A percentile compares a stretch with the other conserved stretches of the same genome.
Evolutionary conservation across 2,113 vertebrate species (phyloP).

Genomic region (Podocnemis expansa): DNA sequence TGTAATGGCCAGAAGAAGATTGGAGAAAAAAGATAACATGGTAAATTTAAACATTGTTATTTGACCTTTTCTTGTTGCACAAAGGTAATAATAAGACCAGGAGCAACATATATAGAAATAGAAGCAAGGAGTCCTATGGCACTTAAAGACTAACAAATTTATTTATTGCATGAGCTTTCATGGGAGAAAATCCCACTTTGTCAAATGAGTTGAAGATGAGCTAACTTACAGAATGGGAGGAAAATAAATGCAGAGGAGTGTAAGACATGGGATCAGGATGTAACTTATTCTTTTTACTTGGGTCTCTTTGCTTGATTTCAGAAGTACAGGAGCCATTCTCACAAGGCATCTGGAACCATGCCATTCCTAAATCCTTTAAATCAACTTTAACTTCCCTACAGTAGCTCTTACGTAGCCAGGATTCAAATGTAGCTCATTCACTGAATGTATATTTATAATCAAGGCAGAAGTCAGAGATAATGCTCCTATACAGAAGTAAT

Average conservation of each 20-base stretch:
- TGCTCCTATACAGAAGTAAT: background rate
- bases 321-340: background rate
- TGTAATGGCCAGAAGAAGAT: background rate
- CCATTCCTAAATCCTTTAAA: background rate
- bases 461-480: background rate
- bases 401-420: background rate
- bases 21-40: background rate
- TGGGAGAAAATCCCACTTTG: too few species aligned
- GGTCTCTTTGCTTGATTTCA: background rate
- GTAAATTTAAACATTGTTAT: conserved; percentile 23
- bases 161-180: too few species aligned
- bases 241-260: too few species aligned
- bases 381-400: background rate
- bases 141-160: too few species aligned
- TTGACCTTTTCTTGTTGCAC: background rate
- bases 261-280: too few species aligned
- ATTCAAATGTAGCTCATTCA: background rate
- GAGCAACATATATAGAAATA: background rate
- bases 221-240: too few species aligned
- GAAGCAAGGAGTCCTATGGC: too few species aligned
- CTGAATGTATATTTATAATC: rapidly evolving
- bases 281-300: background rate
- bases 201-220: too few species aligned
- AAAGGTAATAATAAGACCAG: background rate
- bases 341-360: background rate